Conservation (phyloP, 2,888 invertebrate genomes). For the Megamerina dolium region DNA sequence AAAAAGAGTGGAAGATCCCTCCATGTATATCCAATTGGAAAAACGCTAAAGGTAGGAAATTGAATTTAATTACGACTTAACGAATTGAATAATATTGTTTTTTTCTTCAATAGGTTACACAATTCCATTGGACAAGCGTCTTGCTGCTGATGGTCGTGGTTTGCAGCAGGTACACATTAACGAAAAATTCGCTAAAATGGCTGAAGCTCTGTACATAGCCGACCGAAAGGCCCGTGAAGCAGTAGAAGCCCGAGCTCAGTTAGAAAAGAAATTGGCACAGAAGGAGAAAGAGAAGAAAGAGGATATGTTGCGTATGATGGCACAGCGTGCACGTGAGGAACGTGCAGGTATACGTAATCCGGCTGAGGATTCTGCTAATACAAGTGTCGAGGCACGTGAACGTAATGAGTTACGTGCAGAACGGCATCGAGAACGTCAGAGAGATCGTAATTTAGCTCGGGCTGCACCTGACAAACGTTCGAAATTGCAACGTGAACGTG, state of each 20-base stretch:
- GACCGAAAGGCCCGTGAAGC: constrained; percentile 96
- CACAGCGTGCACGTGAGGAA: constrained; percentile 93
- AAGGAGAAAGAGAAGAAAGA: constrained; percentile 98
- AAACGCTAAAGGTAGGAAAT: constrained; percentile 78
- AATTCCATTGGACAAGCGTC: constrained; percentile 93
- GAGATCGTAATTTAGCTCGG: constrained; percentile 87
- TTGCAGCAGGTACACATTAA: constrained; percentile 96
- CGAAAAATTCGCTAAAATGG: constrained; percentile 97
- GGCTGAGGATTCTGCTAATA: constrained; percentile 45
- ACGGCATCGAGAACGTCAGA: constrained; percentile 81
- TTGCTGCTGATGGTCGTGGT: constrained; percentile 97
- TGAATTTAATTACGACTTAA: background rate
- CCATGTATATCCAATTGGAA: constrained; percentile 99
- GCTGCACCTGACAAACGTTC: constrained; percentile 93
- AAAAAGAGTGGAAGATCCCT: constrained; percentile 97
- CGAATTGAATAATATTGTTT: background rate
- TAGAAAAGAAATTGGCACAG: constrained; percentile 94
- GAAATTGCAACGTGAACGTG: constrained; percentile 81
- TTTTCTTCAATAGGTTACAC: constrained; percentile 56
- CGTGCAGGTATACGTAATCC: constrained; percentile 64
- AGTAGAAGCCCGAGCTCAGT: constrained; percentile 91
- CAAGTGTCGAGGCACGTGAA: constrained; percentile 62
- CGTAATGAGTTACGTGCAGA: constrained; percentile 83
- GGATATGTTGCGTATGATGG: constrained; percentile 85
- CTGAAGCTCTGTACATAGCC: constrained; percentile 96